Base-by-base conservation (phyloP, 2,888 invertebrate genomes). In the Meiosimyza decipiens region DNA sequence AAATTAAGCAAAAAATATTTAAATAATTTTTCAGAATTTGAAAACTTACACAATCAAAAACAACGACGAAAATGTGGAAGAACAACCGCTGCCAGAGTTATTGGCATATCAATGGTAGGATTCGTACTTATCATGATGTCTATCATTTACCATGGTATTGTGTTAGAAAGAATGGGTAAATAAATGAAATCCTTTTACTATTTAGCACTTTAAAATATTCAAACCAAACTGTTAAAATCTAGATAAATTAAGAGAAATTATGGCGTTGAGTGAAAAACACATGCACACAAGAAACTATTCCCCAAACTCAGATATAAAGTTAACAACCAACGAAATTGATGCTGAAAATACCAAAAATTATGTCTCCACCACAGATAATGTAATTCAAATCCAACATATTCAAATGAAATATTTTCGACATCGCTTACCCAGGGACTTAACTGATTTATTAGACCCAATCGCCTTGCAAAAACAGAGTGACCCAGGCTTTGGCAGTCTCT, bases 131-230 rank as follows among this genome's bases (percentile, higher is more conserved):
- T 85, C 18, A 73, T 82, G 4, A 77, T 81, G 60, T 79, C 83
- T 9, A 71, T 85, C 6, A 76, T 85, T 47, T 84, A 85, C 67
- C 80, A 84, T 79, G 82, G 80, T 15, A 79, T 82, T 59, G 82
- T 81, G 0, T 70, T 82, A 55, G 84, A 85, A 28, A 71, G 81
- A 60, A 82, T 82, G 74, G 84, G 84, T 73, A 54, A 74, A 3
- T 69, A 11, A 18, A 55, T 59, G 15, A 16, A 65, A 6, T n/a
- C 11, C 22, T 59, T 18, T 59, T 16, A 22, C 11, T 6, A 16
- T 52, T 6, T 3, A 15, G 6, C n/a, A 18, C n/a, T 47, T 22
- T 68, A n/a, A 12, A 51, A 13, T 16, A 64, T 51, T 49, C 18
- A 49, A 13, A 6, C 18, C 11, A 33, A 13, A 47, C 15, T 33